A percentile compares a stretch with the other conserved stretches of the same genome.
Conservation (phyloP, 2,888 invertebrate genomes). For the Aromia moschata region DNA sequence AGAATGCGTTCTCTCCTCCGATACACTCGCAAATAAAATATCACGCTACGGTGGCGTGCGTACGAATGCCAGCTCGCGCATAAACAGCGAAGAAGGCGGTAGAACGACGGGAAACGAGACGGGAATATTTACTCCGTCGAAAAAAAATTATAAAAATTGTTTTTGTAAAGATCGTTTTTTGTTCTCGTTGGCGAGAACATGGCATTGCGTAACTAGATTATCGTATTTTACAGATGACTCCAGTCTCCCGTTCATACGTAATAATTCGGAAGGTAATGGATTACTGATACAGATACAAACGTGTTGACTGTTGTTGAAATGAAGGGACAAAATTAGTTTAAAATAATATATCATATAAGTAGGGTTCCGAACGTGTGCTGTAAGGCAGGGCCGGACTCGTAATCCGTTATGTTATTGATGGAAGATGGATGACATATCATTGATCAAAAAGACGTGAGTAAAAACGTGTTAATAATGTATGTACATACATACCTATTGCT, state of each 20-base stretch:
- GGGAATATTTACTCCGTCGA: conserved; percentile 7
- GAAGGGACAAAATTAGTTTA: too few relatives aligned
- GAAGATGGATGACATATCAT: too few relatives aligned
- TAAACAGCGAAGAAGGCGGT: conserved; percentile 12
- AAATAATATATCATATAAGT: too few relatives aligned
- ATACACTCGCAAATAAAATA: conserved; percentile 6
- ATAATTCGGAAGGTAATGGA: too few relatives aligned
- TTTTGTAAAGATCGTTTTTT: neutral
- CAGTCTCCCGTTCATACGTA: neutral
- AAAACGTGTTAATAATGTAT: too few relatives aligned
- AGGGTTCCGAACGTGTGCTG: too few relatives aligned
- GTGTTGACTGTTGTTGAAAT: too few relatives aligned
- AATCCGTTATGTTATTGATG: too few relatives aligned
- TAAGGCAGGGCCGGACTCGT: too few relatives aligned
- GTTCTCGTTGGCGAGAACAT: neutral
- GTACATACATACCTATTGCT: too few relatives aligned
- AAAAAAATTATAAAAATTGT: conserved; percentile 13
- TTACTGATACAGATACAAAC: too few relatives aligned
- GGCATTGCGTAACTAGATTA: conserved; percentile 1
- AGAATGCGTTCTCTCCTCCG: conserved; percentile 1
- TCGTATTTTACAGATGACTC: neutral
- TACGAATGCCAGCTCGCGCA: neutral
- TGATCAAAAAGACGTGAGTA: too few relatives aligned
- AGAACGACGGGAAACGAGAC: neutral
- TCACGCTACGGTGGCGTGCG: neutral